Base-by-base conservation (phyloP, 2,113 vertebrate genomes). In the Phaethon lepturus region DNA sequence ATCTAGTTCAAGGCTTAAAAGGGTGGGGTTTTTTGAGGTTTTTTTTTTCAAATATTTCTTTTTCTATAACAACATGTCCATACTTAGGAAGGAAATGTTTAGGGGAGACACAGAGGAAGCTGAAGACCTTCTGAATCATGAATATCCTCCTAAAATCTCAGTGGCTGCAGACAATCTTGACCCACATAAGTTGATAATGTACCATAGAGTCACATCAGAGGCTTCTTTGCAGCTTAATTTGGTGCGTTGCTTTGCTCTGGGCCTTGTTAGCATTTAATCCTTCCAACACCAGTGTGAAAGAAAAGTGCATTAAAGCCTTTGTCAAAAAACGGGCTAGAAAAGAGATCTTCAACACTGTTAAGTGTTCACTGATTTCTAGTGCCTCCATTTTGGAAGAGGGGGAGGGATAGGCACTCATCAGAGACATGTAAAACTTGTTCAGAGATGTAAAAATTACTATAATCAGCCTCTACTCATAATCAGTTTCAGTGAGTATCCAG, bases 391-490 rank as follows among this genome's bases (percentile, higher is more conserved):
- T 88, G 33, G 14, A 29, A 5, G 19, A 53, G 8, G 44, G 8
- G 10, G 35, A 79, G 25, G 33, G 25, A 67, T 50, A 86, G 23
- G 31, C 49, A 19, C 66, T 95, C 78, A 79, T 79, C 69, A 88
- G 62, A 93, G 71, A 53, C 38, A 67, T 45, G 53, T 69, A 31
- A 80, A 95, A 88, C n/a, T 76, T 69, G 26, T 93, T 90, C 82
- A 95, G 82, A 95, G 58, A 90, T 88, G 67, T n/a, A 83, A 72
- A 93, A 95, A 92, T 91, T 79, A 66, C 88, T 91, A 71, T 95
- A 94, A 95, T 95, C 95, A 95, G 50, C 50, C 50, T 86, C 72
- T 89, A 83, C 68, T 94, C 75, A 69, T 86, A 83, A 95, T 96
- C 94, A 92, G 59, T 72, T 95, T 88, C 63, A 53, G 42, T 22